Conservation (phyloP, 2,888 invertebrate genomes). For the Aporophyla nigra region DNA sequence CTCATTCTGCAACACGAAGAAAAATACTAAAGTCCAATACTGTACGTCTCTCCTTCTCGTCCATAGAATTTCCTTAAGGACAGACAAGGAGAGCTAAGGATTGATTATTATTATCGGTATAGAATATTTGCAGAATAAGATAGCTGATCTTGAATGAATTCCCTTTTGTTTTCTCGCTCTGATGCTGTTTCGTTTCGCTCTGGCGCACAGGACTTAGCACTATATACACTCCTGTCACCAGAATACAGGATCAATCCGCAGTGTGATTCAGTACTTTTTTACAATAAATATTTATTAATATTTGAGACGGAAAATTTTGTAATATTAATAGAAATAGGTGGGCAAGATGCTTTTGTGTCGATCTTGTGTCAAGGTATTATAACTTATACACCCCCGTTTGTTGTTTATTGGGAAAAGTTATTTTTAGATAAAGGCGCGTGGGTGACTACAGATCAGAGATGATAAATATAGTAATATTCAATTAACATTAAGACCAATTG, state of each 20-base stretch:
- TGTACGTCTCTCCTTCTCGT: constrained; percentile 69
- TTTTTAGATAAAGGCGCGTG: background rate
- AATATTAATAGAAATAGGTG: constrained; percentile 22
- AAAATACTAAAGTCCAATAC: constrained; percentile 73
- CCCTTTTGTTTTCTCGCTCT: constrained; percentile 86
- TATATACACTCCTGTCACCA: constrained; percentile 83
- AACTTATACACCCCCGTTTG: background rate
- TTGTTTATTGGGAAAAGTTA: constrained; percentile 10
- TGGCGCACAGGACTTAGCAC: constrained; percentile 80
- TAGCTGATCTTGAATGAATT: constrained; percentile 87
- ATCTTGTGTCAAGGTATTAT: constrained; percentile 1
- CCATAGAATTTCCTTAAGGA: constrained; percentile 62
- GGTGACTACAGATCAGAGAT: background rate
- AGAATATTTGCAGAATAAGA: constrained; percentile 83
- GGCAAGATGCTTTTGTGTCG: background rate
- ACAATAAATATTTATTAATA: constrained; percentile 44
- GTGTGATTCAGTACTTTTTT: constrained; percentile 79
- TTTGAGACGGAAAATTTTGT: constrained; percentile 36
- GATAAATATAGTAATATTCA: constrained; percentile 24
- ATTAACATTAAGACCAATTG: constrained; percentile 1
- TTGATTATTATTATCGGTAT: constrained; percentile 81
- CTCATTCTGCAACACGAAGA: constrained; percentile 83
- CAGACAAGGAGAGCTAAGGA: constrained; percentile 76
- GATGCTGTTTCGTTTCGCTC: constrained; percentile 82
- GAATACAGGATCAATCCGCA: constrained; percentile 87